These are phyloP conservation scores for Catajapyx aquilonaris DNA, from an alignment of 1,140 invertebrate species.

Conservation along the genomic window DNA sequence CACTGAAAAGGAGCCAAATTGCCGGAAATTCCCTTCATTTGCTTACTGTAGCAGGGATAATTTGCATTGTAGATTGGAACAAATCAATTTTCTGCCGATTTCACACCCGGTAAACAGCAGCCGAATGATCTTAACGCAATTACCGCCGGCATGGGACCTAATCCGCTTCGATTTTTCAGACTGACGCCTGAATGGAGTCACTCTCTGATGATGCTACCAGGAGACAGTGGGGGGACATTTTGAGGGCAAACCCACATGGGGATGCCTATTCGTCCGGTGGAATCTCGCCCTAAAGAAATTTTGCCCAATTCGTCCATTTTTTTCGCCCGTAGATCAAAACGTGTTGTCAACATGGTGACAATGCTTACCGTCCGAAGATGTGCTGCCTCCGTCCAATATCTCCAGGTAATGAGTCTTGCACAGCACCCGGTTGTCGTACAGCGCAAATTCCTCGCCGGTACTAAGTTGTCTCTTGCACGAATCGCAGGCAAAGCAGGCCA, in stretches of 20 bases:
- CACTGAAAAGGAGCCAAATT: constrained; percentile 1
- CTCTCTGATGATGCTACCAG: too few species aligned
- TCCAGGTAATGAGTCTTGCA: constrained; percentile 94
- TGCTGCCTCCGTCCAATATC: constrained; percentile 71
- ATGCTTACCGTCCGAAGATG: constrained; percentile 57
- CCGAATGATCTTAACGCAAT: background rate
- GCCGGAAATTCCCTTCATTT: background rate
- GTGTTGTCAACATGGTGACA: too few species aligned
- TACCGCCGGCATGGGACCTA: too few species aligned
- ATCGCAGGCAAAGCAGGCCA: constrained; percentile 97
- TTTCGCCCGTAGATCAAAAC: too few species aligned
- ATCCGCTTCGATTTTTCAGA: too few species aligned
- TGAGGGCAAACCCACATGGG: too few species aligned
- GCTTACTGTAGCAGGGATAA: constrained; percentile 1
- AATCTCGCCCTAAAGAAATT: too few species aligned
- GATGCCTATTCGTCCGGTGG: too few species aligned
- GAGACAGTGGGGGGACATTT: too few species aligned
- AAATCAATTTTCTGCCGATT: constrained; percentile 12
- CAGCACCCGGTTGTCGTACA: constrained; percentile 75
- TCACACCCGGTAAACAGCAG: constrained; percentile 10
- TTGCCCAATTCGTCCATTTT: too few species aligned
- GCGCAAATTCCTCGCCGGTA: constrained; percentile 92
- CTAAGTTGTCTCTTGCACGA: constrained; percentile 89
- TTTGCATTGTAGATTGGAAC: constrained; percentile 11
- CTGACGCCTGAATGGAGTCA: too few species aligned